phyloP scores from a whole-genome alignment of 2,888 invertebrate genomes.

The Meghimatium bilineatum region DNA sequence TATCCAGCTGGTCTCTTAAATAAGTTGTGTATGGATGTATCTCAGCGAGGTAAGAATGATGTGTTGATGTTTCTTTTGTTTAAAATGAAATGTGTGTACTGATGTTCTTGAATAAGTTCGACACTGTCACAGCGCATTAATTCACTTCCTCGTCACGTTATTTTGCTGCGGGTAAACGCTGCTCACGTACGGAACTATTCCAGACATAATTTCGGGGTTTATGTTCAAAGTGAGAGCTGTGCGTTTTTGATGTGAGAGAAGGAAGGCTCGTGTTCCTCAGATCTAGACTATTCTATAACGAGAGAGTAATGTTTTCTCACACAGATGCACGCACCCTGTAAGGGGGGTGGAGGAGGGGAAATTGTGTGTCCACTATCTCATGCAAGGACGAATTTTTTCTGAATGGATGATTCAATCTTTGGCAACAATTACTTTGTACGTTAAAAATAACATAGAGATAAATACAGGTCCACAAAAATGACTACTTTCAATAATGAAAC shows the following conservation, averaged over 20 bases:
- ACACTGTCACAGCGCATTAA: neutral
- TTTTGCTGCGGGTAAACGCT: neutral
- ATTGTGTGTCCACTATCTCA: too few relatives aligned
- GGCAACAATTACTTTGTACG: too few relatives aligned
- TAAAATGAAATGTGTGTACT: neutral
- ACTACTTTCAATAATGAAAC: too few relatives aligned
- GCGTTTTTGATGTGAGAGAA: neutral
- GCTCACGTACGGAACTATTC: conserved; percentile 16
- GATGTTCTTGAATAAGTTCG: neutral
- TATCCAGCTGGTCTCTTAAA: neutral
- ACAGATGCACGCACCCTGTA: too few relatives aligned
- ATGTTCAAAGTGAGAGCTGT: neutral
- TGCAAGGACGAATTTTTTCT: too few relatives aligned
- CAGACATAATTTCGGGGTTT: neutral
- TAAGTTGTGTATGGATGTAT: too few relatives aligned
- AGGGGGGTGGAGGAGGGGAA: too few relatives aligned
- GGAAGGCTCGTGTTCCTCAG: neutral
- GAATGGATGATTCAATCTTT: too few relatives aligned
- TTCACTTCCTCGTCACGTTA: neutral
- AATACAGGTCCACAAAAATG: too few relatives aligned
- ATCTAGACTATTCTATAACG: neutral
- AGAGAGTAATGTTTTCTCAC: neutral
- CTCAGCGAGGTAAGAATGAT: too few relatives aligned
- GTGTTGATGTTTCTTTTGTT: too few relatives aligned
- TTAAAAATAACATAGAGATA: too few relatives aligned